Percentiles rank a stretch among this genome's conserved stretches.
Conservation (phyloP, 1,140 invertebrate species). For the Leptoteleia sp. region DNA sequence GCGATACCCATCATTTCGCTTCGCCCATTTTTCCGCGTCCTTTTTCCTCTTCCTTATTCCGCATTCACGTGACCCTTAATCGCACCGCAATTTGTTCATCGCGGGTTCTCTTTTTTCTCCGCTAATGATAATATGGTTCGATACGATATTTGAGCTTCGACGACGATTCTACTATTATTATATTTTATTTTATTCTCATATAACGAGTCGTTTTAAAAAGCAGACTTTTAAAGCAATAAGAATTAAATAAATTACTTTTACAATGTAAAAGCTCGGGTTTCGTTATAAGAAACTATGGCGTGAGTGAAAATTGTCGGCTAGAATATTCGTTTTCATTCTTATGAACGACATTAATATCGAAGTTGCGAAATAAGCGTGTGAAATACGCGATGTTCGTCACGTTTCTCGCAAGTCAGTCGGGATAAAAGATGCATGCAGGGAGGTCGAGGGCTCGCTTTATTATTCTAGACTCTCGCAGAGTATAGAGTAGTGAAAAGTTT, state of each 20-base stretch:
- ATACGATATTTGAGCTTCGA: background rate
- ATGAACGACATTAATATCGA: background rate
- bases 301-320: background rate
- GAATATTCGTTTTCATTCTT: background rate
- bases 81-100: slow-evolving; percentile 2
- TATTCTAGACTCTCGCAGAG: slow-evolving; percentile 4
- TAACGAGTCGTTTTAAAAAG: slow-evolving; percentile 2
- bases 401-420: slow-evolving; percentile 20
- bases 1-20: slow-evolving; percentile 5
- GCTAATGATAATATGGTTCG: slow-evolving; percentile 10
- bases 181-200: slow-evolving; percentile 3
- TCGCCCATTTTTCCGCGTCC: background rate
- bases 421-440: slow-evolving; percentile 19
- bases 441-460: slow-evolving; percentile 23
- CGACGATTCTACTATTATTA: too few relatives aligned
- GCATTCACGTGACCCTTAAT: slow-evolving; percentile 9
- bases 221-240: background rate
- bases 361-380: background rate
- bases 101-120: slow-evolving; percentile 1
- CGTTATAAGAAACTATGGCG: too few relatives aligned
- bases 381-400: background rate
- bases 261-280: background rate
- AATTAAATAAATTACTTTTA: slow-evolving; percentile 5
- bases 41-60: slow-evolving; percentile 22
- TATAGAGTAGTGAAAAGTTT: background rate